These are phyloP conservation scores for Melinaea marsaeus DNA, from an alignment of 2,888 invertebrate genomes.

Conservation along the genomic window DNA sequence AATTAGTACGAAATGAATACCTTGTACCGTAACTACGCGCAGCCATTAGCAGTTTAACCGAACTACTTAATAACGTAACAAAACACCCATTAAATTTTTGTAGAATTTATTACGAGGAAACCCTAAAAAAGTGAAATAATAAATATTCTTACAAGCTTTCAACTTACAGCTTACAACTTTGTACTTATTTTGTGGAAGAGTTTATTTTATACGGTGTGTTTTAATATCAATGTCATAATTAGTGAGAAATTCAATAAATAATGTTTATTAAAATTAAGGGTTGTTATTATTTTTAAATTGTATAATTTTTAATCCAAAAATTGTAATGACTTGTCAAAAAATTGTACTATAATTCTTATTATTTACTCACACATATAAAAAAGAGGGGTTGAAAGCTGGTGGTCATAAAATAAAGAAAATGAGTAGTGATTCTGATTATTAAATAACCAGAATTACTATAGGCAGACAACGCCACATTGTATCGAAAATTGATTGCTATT, in stretches of 20 bases:
- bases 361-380: neutral
- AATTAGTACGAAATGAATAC: neutral
- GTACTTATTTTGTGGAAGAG: constrained; percentile 43
- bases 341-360: neutral
- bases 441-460: too few relatives aligned
- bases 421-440: too few relatives aligned
- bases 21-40: neutral
- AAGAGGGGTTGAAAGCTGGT: too few relatives aligned
- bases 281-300: too few relatives aligned
- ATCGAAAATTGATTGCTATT: too few relatives aligned
- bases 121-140: constrained; percentile 52
- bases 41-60: neutral
- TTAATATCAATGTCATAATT: constrained; percentile 43
- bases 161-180: too few relatives aligned
- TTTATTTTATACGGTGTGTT: constrained; percentile 53
- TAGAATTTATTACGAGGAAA: constrained; percentile 18
- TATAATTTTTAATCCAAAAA: too few relatives aligned
- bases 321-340: too few relatives aligned
- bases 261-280: neutral
- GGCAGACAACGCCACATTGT: too few relatives aligned
- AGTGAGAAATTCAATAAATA: neutral
- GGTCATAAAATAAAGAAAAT: too few relatives aligned
- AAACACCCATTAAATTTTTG: constrained; percentile 37
- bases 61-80: constrained; percentile 52
- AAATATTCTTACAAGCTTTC: constrained; percentile 55